Percentiles rank a stretch among this genome's conserved stretches.
phyloP scores from a whole-genome alignment of 2,113 vertebrate species.

The Mormyrus iriodes region DNA sequence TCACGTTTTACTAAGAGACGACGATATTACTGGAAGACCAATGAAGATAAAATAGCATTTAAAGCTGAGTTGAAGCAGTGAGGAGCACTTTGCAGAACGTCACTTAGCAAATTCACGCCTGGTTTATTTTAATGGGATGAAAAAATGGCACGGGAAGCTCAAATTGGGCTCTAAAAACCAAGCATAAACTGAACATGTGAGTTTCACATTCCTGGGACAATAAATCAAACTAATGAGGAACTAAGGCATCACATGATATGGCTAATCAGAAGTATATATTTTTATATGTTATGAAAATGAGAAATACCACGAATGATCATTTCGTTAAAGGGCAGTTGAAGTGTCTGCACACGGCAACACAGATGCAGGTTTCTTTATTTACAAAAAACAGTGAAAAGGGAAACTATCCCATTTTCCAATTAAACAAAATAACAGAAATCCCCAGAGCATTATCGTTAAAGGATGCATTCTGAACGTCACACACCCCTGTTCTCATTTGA shows the following conservation, averaged over 20 bases:
- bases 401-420: neutral
- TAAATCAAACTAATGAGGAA: neutral
- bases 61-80: neutral
- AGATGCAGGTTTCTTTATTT: slow-evolving; percentile 1
- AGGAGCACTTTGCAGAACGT: neutral
- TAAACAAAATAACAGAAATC: neutral
- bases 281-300: neutral
- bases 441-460: neutral
- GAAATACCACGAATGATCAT: neutral
- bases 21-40: neutral
- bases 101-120: neutral
- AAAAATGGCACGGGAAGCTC: neutral
- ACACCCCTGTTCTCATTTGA: neutral
- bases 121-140: neutral
- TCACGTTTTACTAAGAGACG: neutral
- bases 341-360: neutral
- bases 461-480: neutral
- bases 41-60: neutral
- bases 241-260: neutral
- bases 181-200: neutral
- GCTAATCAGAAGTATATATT: neutral
- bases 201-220: neutral
- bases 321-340: neutral
- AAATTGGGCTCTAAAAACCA: neutral
- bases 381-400: neutral